Evolutionary conservation across 2,113 vertebrate species (phyloP).

Genomic region (Tympanuchus pallidicinctus): DNA sequence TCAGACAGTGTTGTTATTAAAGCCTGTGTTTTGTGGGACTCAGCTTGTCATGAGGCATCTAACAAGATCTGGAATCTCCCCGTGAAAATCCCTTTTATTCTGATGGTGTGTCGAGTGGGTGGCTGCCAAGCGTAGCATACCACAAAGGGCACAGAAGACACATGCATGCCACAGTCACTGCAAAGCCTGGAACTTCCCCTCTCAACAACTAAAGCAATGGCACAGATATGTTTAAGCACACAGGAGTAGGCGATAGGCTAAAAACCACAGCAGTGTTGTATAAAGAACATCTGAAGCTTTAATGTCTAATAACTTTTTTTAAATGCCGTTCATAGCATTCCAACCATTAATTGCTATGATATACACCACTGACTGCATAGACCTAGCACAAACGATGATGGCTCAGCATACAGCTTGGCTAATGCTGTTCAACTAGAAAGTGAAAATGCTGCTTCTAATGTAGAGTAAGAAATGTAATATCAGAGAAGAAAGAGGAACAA

Average conservation of each 20-base stretch:
- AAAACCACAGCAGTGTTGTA: not conserved
- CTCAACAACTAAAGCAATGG: fast-evolving
- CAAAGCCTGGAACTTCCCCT: not conserved
- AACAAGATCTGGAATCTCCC: not conserved
- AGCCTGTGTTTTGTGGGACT: not conserved
- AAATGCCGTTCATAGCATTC: not conserved
- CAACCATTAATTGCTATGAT: not conserved
- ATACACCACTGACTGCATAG: not conserved
- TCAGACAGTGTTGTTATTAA: not conserved
- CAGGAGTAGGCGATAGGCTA: not conserved
- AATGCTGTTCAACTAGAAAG: not conserved
- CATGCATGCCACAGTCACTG: not conserved
- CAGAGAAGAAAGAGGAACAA: not conserved
- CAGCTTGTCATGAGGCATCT: not conserved
- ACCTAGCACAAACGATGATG: not conserved
- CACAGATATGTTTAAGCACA: not conserved
- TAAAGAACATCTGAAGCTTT: not conserved
- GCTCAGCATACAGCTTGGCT: not conserved
- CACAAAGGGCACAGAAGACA: not conserved
- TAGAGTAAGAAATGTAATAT: not conserved
- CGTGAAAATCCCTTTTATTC: not conserved
- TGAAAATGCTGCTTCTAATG: not conserved
- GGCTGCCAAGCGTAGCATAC: not conserved
- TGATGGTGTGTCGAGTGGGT: not conserved
- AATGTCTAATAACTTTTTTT: not conserved